Evolutionary conservation across 2,797 vertebrate genomes (phyloP), one percentile per base, ranked within the genome.

Genomic region (Glyptemys insculpta): DNA sequence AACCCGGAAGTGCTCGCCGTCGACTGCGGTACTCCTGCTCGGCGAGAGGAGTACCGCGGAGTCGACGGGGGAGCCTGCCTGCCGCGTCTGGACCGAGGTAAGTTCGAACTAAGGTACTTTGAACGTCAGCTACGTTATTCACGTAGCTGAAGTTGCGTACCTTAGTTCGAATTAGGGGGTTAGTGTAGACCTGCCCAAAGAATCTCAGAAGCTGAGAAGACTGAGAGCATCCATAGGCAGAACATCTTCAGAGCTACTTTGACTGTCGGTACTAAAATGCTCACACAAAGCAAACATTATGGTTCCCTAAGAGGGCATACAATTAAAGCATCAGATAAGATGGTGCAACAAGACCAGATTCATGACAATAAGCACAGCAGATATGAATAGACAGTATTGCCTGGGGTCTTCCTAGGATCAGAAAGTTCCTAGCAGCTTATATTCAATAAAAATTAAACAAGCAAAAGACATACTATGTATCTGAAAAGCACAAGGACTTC

Each of bases 301-400:
- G 1, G 6, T 79, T 53, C 81, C 56, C 79, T 68, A 37, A 37
- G n/a, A 68, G 65, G 65, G 9, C n/a, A 37, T 68, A 37, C 65
- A 68, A 37, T 80, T 83, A 50, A 88, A 91, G 34, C 18, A 50
- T 37, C 27, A 83, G 44, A 76, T 88, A 91, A 91, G 52, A 47
- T 74, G 56, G 34, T 25, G 47, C 57, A 88, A 74, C 25, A 14
- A 44, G 41, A 1, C 34, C 81, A 95, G n/a, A 86, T 65, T 15
- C 15, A 56, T 15, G 10, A 79, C 44, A 92, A 12, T 50, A 85
- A 89, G 0, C 14, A 21, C 0, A 80, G 59, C 50, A 41, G 21
- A 44, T 29, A 47, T 31, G 44, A 78, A 15, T 78, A 78, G 44
- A 78, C 27, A 31, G 74, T 49, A 47, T 49, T 29, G 78, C 34